Evolutionary conservation across 2,888 invertebrate genomes (phyloP).

Genomic region (Pammene fasciana): DNA sequence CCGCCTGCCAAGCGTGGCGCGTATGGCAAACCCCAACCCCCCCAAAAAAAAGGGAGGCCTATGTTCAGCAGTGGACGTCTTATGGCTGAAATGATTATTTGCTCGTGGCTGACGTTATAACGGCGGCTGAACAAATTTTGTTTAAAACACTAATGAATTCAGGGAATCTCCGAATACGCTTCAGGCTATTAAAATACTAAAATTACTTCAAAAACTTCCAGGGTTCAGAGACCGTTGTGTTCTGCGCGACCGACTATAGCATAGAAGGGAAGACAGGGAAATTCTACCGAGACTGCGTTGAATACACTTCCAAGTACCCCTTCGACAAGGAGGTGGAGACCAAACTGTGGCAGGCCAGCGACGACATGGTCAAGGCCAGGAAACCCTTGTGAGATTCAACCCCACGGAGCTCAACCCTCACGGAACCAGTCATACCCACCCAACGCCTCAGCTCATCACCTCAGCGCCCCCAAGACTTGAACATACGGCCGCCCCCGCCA

Average conservation of each 20-base stretch:
- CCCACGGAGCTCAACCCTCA: neutral
- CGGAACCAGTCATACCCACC: neutral
- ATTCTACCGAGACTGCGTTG: slow-evolving; percentile 89
- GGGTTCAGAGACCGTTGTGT: slow-evolving; percentile 91
- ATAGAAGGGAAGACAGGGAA: slow-evolving; percentile 86
- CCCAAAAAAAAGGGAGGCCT: no score
- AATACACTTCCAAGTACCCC: slow-evolving; percentile 84
- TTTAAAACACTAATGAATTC: no score
- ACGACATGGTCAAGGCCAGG: slow-evolving; percentile 76
- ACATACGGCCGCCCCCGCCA: neutral
- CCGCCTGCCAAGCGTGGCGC: no score
- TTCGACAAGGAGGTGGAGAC: slow-evolving; percentile 85
- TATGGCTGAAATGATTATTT: no score
- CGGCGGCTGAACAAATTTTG: no score
- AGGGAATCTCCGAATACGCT: no score
- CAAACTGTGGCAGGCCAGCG: slow-evolving; percentile 88
- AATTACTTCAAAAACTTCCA: slow-evolving; percentile 55
- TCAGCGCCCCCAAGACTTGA: slow-evolving; percentile 4
- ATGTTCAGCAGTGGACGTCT: no score
- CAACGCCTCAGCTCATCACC: neutral
- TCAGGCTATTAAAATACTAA: no score
- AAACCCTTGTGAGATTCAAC: slow-evolving; percentile 60
- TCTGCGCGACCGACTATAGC: slow-evolving; percentile 87
- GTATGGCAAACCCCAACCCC: no score
- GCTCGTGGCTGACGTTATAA: no score